A percentile compares a stretch with the other conserved stretches of the same genome.
Evolutionary conservation across 2,113 vertebrate genomes (phyloP).

Genomic region (Cynopterus brachyotis): DNA sequence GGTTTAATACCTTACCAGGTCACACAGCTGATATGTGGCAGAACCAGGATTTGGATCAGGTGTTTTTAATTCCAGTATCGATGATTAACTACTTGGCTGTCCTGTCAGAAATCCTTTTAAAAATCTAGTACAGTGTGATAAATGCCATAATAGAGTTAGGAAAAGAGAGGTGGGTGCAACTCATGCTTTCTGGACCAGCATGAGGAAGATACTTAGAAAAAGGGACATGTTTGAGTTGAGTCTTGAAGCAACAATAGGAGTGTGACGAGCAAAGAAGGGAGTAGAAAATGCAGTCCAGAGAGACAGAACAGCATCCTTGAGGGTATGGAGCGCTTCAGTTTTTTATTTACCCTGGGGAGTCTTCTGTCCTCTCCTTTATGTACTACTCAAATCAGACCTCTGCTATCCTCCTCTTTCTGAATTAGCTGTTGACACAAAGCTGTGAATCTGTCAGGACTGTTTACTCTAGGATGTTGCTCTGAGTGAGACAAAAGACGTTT

Average conservation of each 20-base stretch:
- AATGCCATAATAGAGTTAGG: not conserved
- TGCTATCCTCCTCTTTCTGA: not conserved
- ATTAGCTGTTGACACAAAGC: not conserved
- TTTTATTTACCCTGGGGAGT: not conserved
- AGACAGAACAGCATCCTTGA: accelerated
- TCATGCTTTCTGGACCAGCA: not conserved
- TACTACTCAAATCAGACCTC: not conserved
- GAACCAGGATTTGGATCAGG: not conserved
- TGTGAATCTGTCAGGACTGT: not conserved
- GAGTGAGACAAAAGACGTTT: not conserved
- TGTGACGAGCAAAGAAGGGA: not conserved
- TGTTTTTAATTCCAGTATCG: not conserved
- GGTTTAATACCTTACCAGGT: not conserved
- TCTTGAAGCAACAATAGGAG: not conserved
- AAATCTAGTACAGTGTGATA: not conserved
- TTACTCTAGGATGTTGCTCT: not conserved
- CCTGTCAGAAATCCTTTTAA: not conserved
- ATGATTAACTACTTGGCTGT: not conserved
- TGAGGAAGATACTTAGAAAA: not conserved
- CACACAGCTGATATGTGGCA: not conserved
- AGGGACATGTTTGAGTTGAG: not conserved
- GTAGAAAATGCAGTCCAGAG: not conserved
- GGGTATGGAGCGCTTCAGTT: not conserved
- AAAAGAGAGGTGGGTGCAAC: not conserved
- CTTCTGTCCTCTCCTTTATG: not conserved